Base-by-base conservation (phyloP, 2,113 vertebrate species). In the Thalassoma bifasciatum region DNA sequence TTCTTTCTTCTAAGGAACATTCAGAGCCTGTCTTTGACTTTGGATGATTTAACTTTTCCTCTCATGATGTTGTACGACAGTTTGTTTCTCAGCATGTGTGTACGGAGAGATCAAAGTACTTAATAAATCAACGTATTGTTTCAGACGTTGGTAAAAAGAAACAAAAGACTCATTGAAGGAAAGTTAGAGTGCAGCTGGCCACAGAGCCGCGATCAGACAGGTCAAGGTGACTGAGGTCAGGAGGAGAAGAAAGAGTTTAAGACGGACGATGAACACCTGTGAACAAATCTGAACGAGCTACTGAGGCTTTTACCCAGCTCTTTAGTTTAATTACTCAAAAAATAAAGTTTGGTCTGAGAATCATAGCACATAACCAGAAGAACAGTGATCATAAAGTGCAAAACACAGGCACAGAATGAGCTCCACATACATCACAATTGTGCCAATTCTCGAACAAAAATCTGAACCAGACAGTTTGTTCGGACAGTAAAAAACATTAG, bases 81-180 rank as follows among this genome's bases (percentile, higher is more conserved):
- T 0, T 36, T 54, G 52, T 60, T 22, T 40, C 19, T 24, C 54
- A 52, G 37, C 46, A 3, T 8, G 26, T 21, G 11, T 5, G 19
- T 17, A n/a, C n/a, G n/a, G 6, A 42, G 23, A 34, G 63, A 71
- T 76, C 61, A 80, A 78, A 82, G 62, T 75, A 73, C 79, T 79
- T 81, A 17, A 63, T 84, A 80, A 82, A 76, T 56, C 66, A 61
- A 65, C 42, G 47, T 57, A 61, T 76, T 69, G 76, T 79, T 82
- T 58, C 47, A 68, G 16, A 73, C 72, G 66, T 46, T 72, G 80
- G 68, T 65, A 16, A 75, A 36, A 38, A 24, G 38, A 78, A 91
- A 93, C 91, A 93, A 92, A 93, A 88, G 82, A 66, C 51, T 78
- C 83, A 88, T 91, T 93, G 90, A 92, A 21, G 66, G 69, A 11